Conservation (phyloP, 2,113 vertebrate genomes). For the Bubalus kerabau region DNA sequence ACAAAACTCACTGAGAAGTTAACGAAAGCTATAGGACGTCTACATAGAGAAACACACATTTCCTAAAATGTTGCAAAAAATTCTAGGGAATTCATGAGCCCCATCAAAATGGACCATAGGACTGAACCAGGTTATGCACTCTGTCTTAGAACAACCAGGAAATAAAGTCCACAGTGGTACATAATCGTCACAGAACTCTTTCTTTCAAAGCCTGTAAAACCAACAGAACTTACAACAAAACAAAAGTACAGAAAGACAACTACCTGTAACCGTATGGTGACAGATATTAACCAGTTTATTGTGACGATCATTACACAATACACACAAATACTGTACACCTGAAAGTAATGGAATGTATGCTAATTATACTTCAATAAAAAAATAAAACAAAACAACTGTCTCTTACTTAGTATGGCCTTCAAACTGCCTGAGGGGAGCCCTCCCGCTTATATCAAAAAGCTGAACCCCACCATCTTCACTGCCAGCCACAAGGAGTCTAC, state of each 20-base stretch:
- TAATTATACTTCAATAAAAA: not conserved
- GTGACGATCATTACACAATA: not conserved
- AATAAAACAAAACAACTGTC: not conserved
- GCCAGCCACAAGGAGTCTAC: conserved; percentile 91
- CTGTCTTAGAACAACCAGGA: not conserved
- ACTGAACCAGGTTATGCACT: not conserved
- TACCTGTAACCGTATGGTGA: not conserved
- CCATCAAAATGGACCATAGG: not conserved
- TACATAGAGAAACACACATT: not conserved
- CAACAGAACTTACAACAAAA: not conserved
- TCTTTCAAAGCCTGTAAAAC: not conserved
- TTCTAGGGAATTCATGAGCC: not conserved
- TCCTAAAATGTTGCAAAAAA: not conserved
- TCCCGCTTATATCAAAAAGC: conserved; percentile 90
- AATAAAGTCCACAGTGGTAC: not conserved
- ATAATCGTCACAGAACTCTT: not conserved
- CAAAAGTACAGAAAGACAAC: not conserved
- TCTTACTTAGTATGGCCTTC: conserved; percentile 93
- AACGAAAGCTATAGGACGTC: not conserved
- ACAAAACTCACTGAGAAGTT: not conserved
- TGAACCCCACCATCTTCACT: conserved; percentile 89
- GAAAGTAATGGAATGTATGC: not conserved
- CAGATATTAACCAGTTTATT: not conserved
- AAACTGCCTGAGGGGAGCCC: conserved; percentile 90
- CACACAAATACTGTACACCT: not conserved